Percentiles rank a stretch among this genome's conserved stretches.
Evolutionary conservation across 2,113 vertebrate genomes (phyloP).

Genomic region (Cinclus mexicanus): DNA sequence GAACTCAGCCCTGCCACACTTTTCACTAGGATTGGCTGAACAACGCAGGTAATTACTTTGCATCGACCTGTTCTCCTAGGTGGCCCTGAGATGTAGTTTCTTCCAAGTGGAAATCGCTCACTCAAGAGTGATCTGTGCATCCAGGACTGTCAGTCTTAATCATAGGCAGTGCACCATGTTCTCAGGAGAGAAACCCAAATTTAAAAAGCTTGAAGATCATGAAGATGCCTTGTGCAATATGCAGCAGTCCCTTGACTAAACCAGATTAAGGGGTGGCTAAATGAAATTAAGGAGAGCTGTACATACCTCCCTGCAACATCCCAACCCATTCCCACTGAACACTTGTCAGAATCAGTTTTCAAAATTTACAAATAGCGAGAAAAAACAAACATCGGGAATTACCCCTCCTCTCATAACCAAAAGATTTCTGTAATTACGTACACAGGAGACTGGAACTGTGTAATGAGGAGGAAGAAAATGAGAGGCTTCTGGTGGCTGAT

Average conservation of each 20-base stretch:
- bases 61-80: not conserved
- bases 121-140: not conserved
- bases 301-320: not conserved
- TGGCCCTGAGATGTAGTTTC: accelerated
- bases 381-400: not conserved
- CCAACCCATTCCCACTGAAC: not conserved
- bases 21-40: not conserved
- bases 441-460: not conserved
- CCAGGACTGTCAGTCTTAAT: not conserved
- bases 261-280: not conserved
- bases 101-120: not conserved
- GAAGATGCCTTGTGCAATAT: not conserved
- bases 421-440: not conserved
- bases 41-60: not conserved
- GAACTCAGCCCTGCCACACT: not conserved
- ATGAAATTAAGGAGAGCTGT: not conserved
- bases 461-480: not conserved
- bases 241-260: not conserved
- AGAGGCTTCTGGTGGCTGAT: not conserved
- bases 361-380: not conserved
- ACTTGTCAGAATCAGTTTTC: not conserved
- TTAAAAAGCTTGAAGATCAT: not conserved
- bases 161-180: not conserved
- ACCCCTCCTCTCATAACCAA: not conserved
- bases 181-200: not conserved